A percentile compares a stretch with the other conserved stretches of the same genome.
phyloP scores from a whole-genome alignment of 2,113 vertebrate species.

The Peucedramus taeniatus region DNA sequence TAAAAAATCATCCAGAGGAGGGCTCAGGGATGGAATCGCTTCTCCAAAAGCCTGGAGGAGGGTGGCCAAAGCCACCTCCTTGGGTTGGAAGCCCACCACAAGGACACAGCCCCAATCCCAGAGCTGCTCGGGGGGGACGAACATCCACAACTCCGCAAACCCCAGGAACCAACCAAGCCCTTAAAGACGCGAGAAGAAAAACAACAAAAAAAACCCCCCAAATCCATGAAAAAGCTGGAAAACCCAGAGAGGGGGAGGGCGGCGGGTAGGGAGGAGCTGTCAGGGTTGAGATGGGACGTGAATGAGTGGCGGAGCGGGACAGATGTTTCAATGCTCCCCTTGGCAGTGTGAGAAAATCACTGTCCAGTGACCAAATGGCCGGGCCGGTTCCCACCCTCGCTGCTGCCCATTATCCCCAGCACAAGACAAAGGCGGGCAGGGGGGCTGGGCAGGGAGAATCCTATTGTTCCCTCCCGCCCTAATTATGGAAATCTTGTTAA shows the following conservation, averaged over 20 bases:
- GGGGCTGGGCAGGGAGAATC: constrained; percentile 77
- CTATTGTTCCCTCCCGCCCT: constrained; percentile 86
- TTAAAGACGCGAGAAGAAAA: not conserved
- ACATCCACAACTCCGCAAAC: accelerated
- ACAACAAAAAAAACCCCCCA: no score
- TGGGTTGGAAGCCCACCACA: not conserved
- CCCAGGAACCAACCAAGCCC: not conserved
- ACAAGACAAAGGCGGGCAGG: constrained; percentile 83
- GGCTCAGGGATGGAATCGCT: accelerated
- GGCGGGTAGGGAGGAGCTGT: not conserved
- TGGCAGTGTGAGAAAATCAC: constrained; percentile 78
- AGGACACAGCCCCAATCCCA: accelerated
- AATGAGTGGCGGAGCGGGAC: constrained; percentile 53
- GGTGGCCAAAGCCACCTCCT: accelerated
- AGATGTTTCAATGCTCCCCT: constrained; percentile 83
- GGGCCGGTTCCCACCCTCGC: constrained; percentile 64
- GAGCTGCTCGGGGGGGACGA: not conserved
- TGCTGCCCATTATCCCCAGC: constrained; percentile 80
- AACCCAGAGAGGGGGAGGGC: not conserved
- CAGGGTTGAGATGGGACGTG: constrained; percentile 28
- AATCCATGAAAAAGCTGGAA: not conserved
- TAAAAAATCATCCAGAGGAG: accelerated
- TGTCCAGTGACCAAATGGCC: constrained; percentile 81
- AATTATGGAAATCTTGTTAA: constrained; percentile 99
- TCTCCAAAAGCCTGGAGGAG: not conserved